Percentiles rank a stretch among this genome's conserved stretches.
Evolutionary conservation across 2,888 invertebrate species (phyloP).

Genomic region (Tridacna gigas): DNA sequence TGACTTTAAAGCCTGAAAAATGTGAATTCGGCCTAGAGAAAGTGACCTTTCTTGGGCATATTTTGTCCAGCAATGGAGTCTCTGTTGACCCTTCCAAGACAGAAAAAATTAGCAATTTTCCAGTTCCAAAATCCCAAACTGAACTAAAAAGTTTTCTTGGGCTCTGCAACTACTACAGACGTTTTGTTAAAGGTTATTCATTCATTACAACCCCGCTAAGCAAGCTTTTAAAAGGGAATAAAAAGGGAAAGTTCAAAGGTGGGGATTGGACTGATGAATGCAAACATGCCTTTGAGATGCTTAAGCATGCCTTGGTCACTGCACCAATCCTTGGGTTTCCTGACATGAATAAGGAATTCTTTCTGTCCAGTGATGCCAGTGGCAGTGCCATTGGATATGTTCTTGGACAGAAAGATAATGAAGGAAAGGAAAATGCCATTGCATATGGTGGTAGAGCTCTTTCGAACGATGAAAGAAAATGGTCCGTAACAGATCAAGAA

Average conservation of each 20-base stretch:
- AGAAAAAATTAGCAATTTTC: conserved; percentile 52
- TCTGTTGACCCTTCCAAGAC: conserved; percentile 55
- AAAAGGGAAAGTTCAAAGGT: conserved; percentile 65
- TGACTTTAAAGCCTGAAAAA: conserved; percentile 49
- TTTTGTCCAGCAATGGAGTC: conserved; percentile 64
- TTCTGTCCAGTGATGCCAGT: conserved; percentile 57
- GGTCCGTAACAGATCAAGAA: conserved; percentile 56
- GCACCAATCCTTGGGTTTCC: conserved; percentile 65
- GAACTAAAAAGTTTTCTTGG: conserved; percentile 62
- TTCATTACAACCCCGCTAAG: conserved; percentile 77
- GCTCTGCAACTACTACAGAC: conserved; percentile 81
- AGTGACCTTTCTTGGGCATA: conserved; percentile 65
- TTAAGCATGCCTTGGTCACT: conserved; percentile 71
- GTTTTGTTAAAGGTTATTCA: conserved; percentile 79
- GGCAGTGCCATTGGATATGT: conserved; percentile 62
- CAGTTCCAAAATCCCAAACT: conserved; percentile 56
- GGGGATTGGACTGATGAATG: conserved; percentile 74
- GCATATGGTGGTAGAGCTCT: conserved; percentile 63
- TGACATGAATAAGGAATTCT: conserved; percentile 57
- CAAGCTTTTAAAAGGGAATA: conserved; percentile 71
- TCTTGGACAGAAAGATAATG: conserved; percentile 56
- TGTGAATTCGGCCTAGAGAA: conserved; percentile 63
- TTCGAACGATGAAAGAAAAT: conserved; percentile 44
- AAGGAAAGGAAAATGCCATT: conserved; percentile 59
- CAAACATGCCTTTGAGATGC: conserved; percentile 74